Evolutionary conservation across 2,797 vertebrate genomes (phyloP).

Genomic region (Poecile montanus): DNA sequence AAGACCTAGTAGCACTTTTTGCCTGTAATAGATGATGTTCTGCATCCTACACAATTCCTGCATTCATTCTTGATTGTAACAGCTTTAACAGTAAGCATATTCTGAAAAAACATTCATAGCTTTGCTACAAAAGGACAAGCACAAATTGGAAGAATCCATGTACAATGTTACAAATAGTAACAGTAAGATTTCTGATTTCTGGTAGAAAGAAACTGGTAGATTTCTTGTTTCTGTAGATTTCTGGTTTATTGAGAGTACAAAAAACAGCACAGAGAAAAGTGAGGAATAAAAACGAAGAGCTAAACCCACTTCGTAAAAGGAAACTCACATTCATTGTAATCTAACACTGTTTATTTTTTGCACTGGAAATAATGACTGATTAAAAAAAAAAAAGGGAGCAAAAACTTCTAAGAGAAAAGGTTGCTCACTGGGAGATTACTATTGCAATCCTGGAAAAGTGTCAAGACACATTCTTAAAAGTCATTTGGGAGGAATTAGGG

Average conservation of each 20-base stretch:
- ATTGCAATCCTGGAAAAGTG: neutral
- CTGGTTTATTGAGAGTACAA: neutral
- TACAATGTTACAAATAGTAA: neutral
- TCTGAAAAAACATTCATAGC: neutral
- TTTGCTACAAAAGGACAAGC: neutral
- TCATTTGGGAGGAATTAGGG: neutral
- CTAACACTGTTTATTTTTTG: neutral
- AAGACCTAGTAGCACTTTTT: neutral
- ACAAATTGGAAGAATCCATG: neutral
- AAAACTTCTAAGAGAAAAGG: neutral
- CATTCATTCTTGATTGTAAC: neutral
- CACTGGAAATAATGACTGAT: neutral
- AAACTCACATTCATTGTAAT: neutral
- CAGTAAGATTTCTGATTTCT: neutral
- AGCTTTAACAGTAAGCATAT: neutral
- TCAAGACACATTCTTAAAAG: slow-evolving; percentile 22
- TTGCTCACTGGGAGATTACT: neutral
- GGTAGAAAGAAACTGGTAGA: neutral
- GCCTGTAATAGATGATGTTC: neutral
- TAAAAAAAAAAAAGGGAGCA: neutral
- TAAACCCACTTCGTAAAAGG: neutral
- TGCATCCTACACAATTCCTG: neutral
- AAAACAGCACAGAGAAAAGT: neutral
- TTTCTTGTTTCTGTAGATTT: neutral
- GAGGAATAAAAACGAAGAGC: neutral